Base-by-base conservation (phyloP, 2,113 vertebrate genomes). In the Atrichornis clamosus region DNA sequence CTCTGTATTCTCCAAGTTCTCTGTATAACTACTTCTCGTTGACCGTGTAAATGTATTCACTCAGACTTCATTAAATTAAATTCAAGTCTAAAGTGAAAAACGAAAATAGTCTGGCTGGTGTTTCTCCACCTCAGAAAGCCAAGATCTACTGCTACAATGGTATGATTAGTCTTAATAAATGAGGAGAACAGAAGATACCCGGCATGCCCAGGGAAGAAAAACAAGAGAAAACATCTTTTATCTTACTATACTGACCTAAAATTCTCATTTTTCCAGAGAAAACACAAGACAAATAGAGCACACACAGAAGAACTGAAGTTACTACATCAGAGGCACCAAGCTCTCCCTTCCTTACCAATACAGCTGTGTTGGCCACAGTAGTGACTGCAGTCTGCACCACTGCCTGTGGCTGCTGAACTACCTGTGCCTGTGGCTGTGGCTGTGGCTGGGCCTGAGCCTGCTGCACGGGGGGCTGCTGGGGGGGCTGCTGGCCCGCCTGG, bases 351-450 rank as follows among this genome's bases (percentile, higher is more conserved):
- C 98, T 99, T 96, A 99, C 99, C 99, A 99, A 96, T 73, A 99
- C 98, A 21, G 99, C 98, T 2, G 99, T 98, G 73, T 98, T 99
- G 85, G 99, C 98, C 91, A 99, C 98, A 8, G 99, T 97, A 19
- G 98, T 96, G 22, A 98, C 98, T 30, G 98, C 97, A 4, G 98
- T 97, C 96, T 98, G 98, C 18, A 98, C 98, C 75, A 98, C 98
- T 8, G 98, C 97, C 21, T 98, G 98, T 4, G 97, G 97, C 95
- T 98, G 98, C 44, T 97, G 97, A 77, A 96, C 95, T 62, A 93
- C 97, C 92, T 97, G 97, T 65, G 95, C 90, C 86, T 97, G 97
- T 58, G 91, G 26, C 67, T 97, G 97, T 5, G 96, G 47, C 93
- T 97, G 96, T 6, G 98, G 84, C 62, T 98, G 98, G 90, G 92